phyloP scores from a whole-genome alignment of 2,113 vertebrate genomes.

The Arenaria interpres region DNA sequence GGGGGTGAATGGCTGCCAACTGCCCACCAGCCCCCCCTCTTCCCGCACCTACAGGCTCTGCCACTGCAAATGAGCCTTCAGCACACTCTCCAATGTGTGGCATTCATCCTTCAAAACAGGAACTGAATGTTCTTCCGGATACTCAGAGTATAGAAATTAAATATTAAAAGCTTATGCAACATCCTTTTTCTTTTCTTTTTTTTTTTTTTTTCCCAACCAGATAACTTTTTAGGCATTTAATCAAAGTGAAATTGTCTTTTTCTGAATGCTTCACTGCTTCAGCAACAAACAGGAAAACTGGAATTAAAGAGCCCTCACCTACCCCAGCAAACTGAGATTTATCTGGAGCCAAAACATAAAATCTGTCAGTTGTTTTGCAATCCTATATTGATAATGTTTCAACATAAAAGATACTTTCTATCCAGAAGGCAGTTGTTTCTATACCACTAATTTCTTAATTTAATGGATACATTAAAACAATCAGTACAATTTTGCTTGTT shows the following conservation, averaged over 20 bases:
- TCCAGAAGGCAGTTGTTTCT: not conserved
- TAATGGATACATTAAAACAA: not conserved
- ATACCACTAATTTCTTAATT: not conserved
- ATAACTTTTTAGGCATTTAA: slow-evolving; percentile 68
- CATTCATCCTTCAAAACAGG: slow-evolving; percentile 66
- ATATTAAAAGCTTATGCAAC: slow-evolving; percentile 69
- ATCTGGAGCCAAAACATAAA: not conserved
- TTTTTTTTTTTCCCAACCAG: not conserved
- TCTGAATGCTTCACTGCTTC: slow-evolving; percentile 44
- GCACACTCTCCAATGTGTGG: slow-evolving; percentile 42
- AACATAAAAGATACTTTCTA: not conserved
- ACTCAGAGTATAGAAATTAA: slow-evolving; percentile 69
- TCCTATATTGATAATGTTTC: not conserved
- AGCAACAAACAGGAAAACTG: slow-evolving; percentile 13
- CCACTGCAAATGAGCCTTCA: slow-evolving; percentile 71
- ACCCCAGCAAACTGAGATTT: not conserved
- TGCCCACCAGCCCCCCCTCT: slow-evolving; percentile 77
- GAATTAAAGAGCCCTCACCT: slow-evolving; percentile 49
- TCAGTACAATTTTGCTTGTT: not conserved
- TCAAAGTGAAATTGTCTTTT: slow-evolving; percentile 54
- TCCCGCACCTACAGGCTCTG: slow-evolving; percentile 54
- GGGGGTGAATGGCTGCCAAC: slow-evolving; percentile 76
- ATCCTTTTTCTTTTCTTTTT: slow-evolving; percentile 4
- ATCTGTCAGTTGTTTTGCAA: not conserved
- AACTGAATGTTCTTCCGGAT: slow-evolving; percentile 71